Base-by-base conservation (phyloP, 2,888 invertebrate species). In the Acholoe squamosa region DNA sequence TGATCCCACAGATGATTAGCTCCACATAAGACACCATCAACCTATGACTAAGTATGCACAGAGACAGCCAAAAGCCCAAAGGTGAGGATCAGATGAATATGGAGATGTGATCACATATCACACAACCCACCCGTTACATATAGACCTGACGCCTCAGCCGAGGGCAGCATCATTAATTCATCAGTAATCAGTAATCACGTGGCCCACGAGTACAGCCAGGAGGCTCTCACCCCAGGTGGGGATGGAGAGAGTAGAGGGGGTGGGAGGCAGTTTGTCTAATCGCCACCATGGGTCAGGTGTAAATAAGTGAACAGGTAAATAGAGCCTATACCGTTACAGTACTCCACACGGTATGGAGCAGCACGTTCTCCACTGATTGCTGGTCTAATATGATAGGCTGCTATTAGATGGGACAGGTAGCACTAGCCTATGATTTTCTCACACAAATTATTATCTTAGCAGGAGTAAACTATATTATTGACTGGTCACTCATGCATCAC, bases 151-250 rank as follows among this genome's bases (percentile, higher is more conserved):
- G 76, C 43, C 43, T 43, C 5, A 43, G 43, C 31, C 31, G 5
- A 28, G 31, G 80, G 80, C 80, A 61, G 16, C 80, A 80, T 80
- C n/a, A 80, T 80, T 80, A 80, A 80, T 80, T 80, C 34, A 80
- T 0, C 3, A n/a, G 3, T 80, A 80, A 80, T 0, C 3, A n/a
- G 3, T 80, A 80, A 80, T 80, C 33, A 22, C 43, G 5, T 14
- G 16, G 80, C 7, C 34, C 25, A 43, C 22, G 61, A 80, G 14
- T 34, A 33, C 14, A 80, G 61, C 22, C 19, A n/a, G 34, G 43
- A 3, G 3, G 5, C 43, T 43, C 43, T 43, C 43, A 43, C 43
- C 43, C 43, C 43, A 43, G 76, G 7, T 16, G 31, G 76, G 76
- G 33, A 80, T 22, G 0, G 22, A 7, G 14, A 14, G 14, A 25